Conservation (phyloP, 2,888 invertebrate species). For the Lasioglossum malachurum region DNA sequence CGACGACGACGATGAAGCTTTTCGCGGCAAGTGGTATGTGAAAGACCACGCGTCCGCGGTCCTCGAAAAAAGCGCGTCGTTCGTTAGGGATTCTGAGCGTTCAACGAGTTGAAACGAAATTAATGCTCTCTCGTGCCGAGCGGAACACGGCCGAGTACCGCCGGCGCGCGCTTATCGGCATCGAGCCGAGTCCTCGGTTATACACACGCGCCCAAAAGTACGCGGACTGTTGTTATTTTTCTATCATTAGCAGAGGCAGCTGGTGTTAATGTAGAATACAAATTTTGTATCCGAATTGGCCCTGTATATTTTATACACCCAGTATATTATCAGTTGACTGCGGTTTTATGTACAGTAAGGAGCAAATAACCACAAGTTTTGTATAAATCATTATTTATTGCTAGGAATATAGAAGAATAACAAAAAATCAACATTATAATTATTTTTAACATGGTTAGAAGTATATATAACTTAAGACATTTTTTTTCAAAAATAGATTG, state of each 20-base stretch:
- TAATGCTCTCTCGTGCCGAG: constrained; percentile 43
- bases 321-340: constrained; percentile 6
- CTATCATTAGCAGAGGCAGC: constrained; percentile 10
- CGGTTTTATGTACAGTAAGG: too few species aligned
- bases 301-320: not conserved
- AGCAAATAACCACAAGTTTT: too few species aligned
- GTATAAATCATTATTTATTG: too few species aligned
- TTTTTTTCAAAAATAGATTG: too few species aligned
- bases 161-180: constrained; percentile 29
- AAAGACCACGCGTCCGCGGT: constrained; percentile 49
- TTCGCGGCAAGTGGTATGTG: constrained; percentile 58
- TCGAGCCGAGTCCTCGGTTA: constrained; percentile 17
- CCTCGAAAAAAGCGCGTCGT: constrained; percentile 51
- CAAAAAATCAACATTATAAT: too few species aligned
- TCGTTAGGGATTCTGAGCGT: constrained; percentile 59
- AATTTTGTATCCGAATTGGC: too few species aligned
- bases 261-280: too few species aligned
- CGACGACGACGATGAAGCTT: constrained; percentile 16
- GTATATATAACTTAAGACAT: too few species aligned
- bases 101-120: constrained; percentile 60
- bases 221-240: not conserved
- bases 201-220: not conserved
- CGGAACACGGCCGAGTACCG: not conserved
- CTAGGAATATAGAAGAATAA: too few species aligned
- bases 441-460: too few species aligned